Percentiles rank a stretch among this genome's conserved stretches.
Evolutionary conservation across 2,888 invertebrate species (phyloP).

Genomic region (Polia nebulosa): DNA sequence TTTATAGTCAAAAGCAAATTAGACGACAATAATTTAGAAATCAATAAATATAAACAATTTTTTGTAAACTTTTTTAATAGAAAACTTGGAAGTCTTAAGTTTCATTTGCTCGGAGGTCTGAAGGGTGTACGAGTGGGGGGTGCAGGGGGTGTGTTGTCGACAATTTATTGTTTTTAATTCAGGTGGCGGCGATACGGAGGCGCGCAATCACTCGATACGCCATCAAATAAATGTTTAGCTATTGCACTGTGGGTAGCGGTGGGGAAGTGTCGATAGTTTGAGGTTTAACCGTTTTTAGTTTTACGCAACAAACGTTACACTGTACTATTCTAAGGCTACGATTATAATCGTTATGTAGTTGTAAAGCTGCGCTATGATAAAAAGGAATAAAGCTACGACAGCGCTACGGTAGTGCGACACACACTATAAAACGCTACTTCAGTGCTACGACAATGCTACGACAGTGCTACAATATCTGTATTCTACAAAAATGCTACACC

Average conservation of each 20-base stretch:
- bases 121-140: neutral
- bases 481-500: neutral
- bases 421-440: neutral
- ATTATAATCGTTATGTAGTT: neutral
- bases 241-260: constrained; percentile 71
- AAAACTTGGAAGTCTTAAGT: constrained; percentile 72
- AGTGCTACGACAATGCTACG: neutral
- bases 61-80: constrained; percentile 85
- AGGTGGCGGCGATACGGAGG: constrained; percentile 76
- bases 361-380: neutral
- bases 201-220: constrained; percentile 79
- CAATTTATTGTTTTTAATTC: constrained; percentile 90
- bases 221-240: constrained; percentile 84
- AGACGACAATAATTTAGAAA: constrained; percentile 66
- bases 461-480: neutral
- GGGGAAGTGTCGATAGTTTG: constrained; percentile 40
- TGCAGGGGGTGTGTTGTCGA: constrained; percentile 59
- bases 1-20: constrained; percentile 61
- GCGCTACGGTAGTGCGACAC: neutral
- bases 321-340: neutral
- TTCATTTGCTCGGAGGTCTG: constrained; percentile 62
- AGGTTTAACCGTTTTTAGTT: neutral
- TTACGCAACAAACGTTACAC: too few species aligned
- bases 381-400: too few species aligned
- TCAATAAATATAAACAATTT: constrained; percentile 75